These are phyloP conservation scores for Proterorhinus semilunaris DNA, from an alignment of 2,113 vertebrate species.

Conservation along the genomic window DNA sequence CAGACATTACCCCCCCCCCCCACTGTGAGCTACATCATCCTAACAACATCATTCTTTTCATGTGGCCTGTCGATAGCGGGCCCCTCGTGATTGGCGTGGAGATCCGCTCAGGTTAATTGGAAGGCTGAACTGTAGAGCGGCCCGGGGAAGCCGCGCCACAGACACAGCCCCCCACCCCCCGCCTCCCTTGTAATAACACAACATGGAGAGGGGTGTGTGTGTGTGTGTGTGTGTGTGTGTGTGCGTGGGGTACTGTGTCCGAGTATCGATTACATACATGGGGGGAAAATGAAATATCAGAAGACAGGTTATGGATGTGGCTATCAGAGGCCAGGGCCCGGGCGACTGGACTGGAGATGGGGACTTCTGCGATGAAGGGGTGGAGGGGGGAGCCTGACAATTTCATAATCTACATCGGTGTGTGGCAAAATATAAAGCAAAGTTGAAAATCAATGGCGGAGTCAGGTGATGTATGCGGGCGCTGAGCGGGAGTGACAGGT, in stretches of 20 bases:
- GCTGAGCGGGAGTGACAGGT: constrained; percentile 39
- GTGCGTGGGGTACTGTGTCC: constrained; percentile 65
- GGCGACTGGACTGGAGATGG: constrained; percentile 55
- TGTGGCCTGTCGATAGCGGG: constrained; percentile 78
- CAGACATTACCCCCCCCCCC: constrained; percentile 23
- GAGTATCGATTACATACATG: constrained; percentile 76
- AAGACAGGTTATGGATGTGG: constrained; percentile 79
- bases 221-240: too few species aligned
- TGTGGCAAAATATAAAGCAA: constrained; percentile 11
- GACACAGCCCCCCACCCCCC: constrained; percentile 65
- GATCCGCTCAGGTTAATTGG: constrained; percentile 82
- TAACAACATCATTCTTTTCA: constrained; percentile 82
- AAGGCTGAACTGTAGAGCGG: constrained; percentile 83
- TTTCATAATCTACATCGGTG: constrained; percentile 15
- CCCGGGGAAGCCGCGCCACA: constrained; percentile 75
- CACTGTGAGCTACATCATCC: constrained; percentile 78
- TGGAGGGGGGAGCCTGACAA: constrained; percentile 8
- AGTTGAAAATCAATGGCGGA: constrained; percentile 15
- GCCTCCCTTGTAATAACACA: constrained; percentile 73
- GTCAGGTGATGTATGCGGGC: constrained; percentile 19
- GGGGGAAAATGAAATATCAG: constrained; percentile 78
- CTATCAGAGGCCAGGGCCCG: constrained; percentile 55
- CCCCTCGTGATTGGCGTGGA: constrained; percentile 76
- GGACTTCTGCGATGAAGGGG: constrained; percentile 36
- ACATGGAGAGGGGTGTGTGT: too few species aligned